These are phyloP conservation scores for Rhinichthys klamathensis DNA, from an alignment of 2,113 vertebrate species.

Conservation along the genomic window DNA sequence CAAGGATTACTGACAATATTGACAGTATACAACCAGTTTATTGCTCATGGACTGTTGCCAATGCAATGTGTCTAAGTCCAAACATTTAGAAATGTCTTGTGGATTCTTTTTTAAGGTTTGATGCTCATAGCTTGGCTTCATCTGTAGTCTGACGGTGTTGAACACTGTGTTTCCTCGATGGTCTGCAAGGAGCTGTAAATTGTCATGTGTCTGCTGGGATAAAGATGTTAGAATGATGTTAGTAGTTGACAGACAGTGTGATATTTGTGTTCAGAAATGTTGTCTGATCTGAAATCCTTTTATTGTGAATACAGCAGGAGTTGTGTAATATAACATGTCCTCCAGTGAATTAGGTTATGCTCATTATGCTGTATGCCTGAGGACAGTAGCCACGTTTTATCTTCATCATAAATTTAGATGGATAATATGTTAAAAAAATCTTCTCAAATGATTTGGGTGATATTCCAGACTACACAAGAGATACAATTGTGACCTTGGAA, in stretches of 20 bases:
- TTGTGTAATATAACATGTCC: neutral
- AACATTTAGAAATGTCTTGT: slow-evolving; percentile 13
- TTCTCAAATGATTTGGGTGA: neutral
- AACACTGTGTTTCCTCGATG: neutral
- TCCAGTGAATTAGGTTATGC: neutral
- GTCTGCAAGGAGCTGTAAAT: neutral
- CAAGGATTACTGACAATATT: neutral
- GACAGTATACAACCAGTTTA: neutral
- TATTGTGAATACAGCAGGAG: neutral
- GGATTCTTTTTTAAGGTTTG: neutral
- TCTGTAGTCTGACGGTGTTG: neutral
- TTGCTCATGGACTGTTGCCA: neutral
- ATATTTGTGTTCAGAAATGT: slow-evolving; percentile 14
- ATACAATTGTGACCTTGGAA: neutral
- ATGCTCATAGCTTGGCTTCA: neutral
- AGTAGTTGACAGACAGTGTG: neutral
- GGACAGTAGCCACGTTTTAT: neutral
- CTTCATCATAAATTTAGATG: neutral
- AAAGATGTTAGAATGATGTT: slow-evolving; percentile 22
- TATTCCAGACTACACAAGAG: neutral
- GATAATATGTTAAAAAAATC: neutral
- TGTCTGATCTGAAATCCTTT: neutral
- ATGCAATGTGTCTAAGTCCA: neutral
- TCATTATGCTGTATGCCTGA: neutral
- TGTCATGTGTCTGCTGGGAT: slow-evolving; percentile 13